Conservation (phyloP, 2,113 vertebrate genomes). For the Anolis sagrei region DNA sequence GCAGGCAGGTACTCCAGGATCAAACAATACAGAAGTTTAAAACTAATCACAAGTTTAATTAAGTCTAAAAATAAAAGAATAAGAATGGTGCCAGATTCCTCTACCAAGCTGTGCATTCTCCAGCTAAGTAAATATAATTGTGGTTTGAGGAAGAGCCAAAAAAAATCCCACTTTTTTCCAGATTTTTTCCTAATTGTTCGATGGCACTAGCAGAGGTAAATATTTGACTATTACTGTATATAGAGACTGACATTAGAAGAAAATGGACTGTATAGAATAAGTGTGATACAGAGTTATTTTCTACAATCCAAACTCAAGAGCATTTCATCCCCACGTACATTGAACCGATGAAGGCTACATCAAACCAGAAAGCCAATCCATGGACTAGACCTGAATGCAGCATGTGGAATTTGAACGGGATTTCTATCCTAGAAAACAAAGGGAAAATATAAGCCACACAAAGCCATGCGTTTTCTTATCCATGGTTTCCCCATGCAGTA, state of each 20-base stretch:
- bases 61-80: neutral
- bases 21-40: neutral
- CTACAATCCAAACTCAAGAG: neutral
- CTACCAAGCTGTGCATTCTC: neutral
- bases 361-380: conserved; percentile 95
- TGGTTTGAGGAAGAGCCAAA: neutral
- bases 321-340: conserved; percentile 78
- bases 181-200: neutral
- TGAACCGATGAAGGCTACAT: conserved; percentile 93
- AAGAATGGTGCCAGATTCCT: neutral
- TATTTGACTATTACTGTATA: neutral
- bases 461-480: neutral
- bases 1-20: neutral
- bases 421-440: conserved; percentile 87
- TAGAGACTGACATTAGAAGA: neutral
- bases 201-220: neutral
- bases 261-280: neutral
- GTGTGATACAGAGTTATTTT: conserved; percentile 9
- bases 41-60: neutral
- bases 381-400: conserved; percentile 93
- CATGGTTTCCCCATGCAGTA: no score
- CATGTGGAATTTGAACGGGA: conserved; percentile 98
- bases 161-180: neutral
- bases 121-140: neutral
- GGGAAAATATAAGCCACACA: neutral